Base-by-base conservation (phyloP, 2,797 vertebrate genomes). In the Syngnathus rostellatus region DNA sequence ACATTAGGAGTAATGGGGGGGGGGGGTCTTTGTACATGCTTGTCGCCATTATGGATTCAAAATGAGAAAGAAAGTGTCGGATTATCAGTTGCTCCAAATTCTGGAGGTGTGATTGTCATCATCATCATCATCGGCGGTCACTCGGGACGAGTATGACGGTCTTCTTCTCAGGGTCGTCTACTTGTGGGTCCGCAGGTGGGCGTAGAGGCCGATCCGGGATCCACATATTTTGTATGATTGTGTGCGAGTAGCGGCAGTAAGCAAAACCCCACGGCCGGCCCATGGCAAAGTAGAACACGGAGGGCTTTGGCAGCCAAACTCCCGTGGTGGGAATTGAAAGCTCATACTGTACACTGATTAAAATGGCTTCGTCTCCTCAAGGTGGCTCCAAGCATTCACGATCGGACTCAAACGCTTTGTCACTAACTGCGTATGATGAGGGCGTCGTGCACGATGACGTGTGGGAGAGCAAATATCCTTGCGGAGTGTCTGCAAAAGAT, bases 291-390 rank as follows among this genome's bases (percentile, higher is more conserved):
- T 81, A 82, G 80, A 83, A 79, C 85, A 82, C 68, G 79, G 74
- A 77, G 68, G 75, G 71, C 77, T 82, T 77, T 86, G 81, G 87
- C 84, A 85, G 76, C 58, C 59, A 55, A 23, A 63, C 19, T 53
- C 74, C 81, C 74, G 85, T 77, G 75, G 66, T 71, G 85, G 84
- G 83, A 86, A 79, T 81, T 79, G 72, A 57, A 77, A 73, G 46
- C 81, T 75, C 46, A 82, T 75, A 80, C 79, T 75, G 76, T 75
- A 77, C 58, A 45, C 81, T 85, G 77, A 84, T 85, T 85, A 83
- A 85, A 83, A 77, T 54, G 63, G 39, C 82, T 68, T 77, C 72
- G 61, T 69, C 69, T 70, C 68, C 65, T 73, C 63, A n/a, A 60
- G 58, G 68, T 65, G 71, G 59, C 38, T 51, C 68, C 68, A 67